These are phyloP conservation scores for Lasioglossum figueresi DNA, from an alignment of 2,888 invertebrate species.

Conservation along the genomic window DNA sequence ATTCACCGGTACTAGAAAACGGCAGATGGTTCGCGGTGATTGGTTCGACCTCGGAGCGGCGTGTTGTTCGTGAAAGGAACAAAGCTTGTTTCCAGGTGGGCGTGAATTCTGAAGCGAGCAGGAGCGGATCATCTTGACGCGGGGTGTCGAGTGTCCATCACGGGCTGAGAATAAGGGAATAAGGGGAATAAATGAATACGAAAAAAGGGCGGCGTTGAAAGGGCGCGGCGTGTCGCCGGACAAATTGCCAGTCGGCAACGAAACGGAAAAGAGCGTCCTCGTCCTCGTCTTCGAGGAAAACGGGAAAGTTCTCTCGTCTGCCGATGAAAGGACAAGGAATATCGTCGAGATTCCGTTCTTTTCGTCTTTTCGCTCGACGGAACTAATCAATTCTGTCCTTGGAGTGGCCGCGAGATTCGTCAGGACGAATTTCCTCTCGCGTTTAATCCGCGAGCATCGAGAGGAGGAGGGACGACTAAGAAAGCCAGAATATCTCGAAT, in stretches of 20 bases:
- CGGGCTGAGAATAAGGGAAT: conserved; percentile 1
- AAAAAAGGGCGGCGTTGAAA: conserved; percentile 26
- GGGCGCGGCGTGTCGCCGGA: conserved; percentile 27
- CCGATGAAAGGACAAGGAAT: conserved; percentile 55
- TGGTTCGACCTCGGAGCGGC: neutral
- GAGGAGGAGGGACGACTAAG: neutral
- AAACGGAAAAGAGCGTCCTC: neutral
- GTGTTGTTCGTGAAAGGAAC: neutral
- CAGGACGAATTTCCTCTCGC: conserved; percentile 13
- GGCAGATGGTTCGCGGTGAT: neutral
- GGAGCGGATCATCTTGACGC: neutral
- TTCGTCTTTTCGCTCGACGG: conserved; percentile 49
- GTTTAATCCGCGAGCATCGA: conserved; percentile 18
- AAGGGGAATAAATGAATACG: conserved; percentile 49
- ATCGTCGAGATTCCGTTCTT: conserved; percentile 27
- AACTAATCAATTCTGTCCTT: conserved; percentile 69
- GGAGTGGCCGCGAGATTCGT: conserved; percentile 21
- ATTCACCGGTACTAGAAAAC: neutral
- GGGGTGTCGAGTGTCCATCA: neutral
- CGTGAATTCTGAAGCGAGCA: neutral
- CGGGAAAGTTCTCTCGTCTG: conserved; percentile 16
- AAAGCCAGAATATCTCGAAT: conserved; percentile 1
- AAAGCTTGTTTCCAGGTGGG: neutral
- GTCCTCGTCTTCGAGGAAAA: neutral
- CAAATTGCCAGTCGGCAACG: conserved; percentile 59